A percentile compares a stretch with the other conserved stretches of the same genome.
Evolutionary conservation across 2,888 invertebrate genomes (phyloP).

Genomic region (Linnaemya tessellans): DNA sequence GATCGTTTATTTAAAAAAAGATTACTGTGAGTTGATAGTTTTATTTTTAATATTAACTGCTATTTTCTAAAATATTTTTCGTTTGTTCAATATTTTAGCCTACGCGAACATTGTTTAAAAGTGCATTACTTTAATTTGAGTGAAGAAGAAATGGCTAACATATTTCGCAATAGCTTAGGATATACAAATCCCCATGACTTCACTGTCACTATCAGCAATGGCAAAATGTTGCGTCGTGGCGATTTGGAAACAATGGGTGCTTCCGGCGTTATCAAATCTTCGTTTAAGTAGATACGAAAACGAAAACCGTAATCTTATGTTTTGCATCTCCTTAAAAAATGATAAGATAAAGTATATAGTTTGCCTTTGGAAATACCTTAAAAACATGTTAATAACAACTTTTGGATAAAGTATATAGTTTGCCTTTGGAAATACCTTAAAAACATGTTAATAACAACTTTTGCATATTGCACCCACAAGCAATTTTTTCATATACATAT

Average conservation of each 20-base stretch:
- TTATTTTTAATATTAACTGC: neutral
- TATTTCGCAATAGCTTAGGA: conserved; percentile 73
- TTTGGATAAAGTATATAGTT: too few species aligned
- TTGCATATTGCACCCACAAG: too few species aligned
- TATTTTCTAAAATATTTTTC: neutral
- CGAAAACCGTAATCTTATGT: too few species aligned
- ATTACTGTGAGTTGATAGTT: conserved; percentile 74
- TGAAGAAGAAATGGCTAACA: conserved; percentile 74
- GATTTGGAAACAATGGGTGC: conserved; percentile 61
- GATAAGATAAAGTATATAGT: too few species aligned
- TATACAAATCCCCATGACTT: conserved; percentile 73
- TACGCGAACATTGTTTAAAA: conserved; percentile 74
- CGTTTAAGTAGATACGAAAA: conserved; percentile 29
- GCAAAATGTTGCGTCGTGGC: conserved; percentile 66
- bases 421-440: too few species aligned
- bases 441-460: too few species aligned
- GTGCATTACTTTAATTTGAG: conserved; percentile 74
- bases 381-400: too few species aligned
- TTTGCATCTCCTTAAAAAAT: too few species aligned
- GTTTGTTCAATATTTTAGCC: conserved; percentile 66
- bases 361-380: too few species aligned
- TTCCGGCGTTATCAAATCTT: conserved; percentile 48
- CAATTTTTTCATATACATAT: too few species aligned
- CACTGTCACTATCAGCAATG: conserved; percentile 67
- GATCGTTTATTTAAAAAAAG: conserved; percentile 75